Conservation (phyloP, 2,888 invertebrate genomes). For the Sabellastarte sp. region DNA sequence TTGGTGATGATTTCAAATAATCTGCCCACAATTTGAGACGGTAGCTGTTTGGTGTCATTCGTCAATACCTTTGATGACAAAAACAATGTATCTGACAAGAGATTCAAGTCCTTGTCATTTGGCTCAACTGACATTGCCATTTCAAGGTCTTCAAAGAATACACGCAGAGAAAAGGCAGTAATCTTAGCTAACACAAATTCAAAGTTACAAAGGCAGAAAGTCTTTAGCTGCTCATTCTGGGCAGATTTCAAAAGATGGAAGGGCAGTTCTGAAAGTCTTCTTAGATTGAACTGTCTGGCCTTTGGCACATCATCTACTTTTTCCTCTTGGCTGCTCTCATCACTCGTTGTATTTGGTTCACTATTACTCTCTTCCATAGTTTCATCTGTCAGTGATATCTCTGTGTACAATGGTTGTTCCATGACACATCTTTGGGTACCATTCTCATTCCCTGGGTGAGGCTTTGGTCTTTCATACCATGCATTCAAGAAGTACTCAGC, state of each 20-base stretch:
- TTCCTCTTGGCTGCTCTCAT: not conserved
- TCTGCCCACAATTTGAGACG: constrained; percentile 68
- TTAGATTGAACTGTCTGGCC: constrained; percentile 67
- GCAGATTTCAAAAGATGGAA: constrained; percentile 70
- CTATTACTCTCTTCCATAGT: not conserved
- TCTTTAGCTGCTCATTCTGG: constrained; percentile 64
- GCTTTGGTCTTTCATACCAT: constrained; percentile 44
- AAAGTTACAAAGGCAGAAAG: constrained; percentile 72
- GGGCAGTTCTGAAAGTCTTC: constrained; percentile 81
- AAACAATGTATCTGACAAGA: constrained; percentile 72
- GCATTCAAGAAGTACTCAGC: constrained; percentile 53
- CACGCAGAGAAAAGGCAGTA: constrained; percentile 74
- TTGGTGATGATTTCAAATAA: constrained; percentile 52
- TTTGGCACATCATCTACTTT: constrained; percentile 6
- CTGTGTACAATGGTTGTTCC: constrained; percentile 37
- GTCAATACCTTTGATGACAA: constrained; percentile 72
- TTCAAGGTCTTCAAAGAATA: constrained; percentile 75
- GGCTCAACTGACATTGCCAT: constrained; percentile 57
- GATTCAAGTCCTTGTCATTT: constrained; percentile 51
- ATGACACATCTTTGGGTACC: constrained; percentile 33
- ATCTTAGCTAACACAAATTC: constrained; percentile 80
- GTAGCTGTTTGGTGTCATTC: constrained; percentile 81
- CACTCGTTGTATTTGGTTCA: too few species aligned
- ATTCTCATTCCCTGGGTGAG: constrained; percentile 37
- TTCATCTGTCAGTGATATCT: not conserved